These are phyloP conservation scores for Ia io DNA, from an alignment of 2,113 vertebrate genomes.

Conservation along the genomic window DNA sequence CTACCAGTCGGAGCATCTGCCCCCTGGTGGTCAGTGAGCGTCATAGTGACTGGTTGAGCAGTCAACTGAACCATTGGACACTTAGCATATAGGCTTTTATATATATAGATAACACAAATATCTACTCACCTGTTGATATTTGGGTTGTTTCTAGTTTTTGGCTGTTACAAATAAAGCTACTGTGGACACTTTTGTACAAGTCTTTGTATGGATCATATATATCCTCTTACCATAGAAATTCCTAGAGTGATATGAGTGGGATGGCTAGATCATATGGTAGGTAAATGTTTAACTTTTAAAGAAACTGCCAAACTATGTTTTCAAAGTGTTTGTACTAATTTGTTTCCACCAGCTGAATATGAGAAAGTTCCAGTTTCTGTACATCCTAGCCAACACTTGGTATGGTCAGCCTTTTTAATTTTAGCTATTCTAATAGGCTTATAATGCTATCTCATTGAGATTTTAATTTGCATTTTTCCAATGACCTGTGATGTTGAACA, in stretches of 20 bases:
- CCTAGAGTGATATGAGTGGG: not conserved
- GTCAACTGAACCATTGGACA: no score
- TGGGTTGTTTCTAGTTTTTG: slow-evolving; percentile 7
- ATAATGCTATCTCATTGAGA: not conserved
- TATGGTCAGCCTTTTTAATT: not conserved
- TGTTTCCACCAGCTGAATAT: not conserved
- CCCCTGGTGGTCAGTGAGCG: no score
- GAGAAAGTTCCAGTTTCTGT: not conserved
- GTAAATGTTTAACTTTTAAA: slow-evolving; percentile 19
- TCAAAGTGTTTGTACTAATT: not conserved
- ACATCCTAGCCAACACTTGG: not conserved
- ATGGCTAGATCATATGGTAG: not conserved
- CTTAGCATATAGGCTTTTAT: no score
- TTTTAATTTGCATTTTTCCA: slow-evolving; percentile 11
- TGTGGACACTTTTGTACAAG: not conserved
- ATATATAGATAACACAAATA: no score
- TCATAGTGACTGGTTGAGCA: no score
- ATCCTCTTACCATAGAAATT: not conserved
- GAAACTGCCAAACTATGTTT: not conserved
- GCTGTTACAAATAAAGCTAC: not conserved
- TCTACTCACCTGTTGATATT: not conserved
- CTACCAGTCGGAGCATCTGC: no score
- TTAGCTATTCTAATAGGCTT: not conserved
- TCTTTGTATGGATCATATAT: not conserved
- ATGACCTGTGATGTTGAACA: not conserved